Conservation (phyloP, 2,888 invertebrate species). For the Drosophila putrida region DNA sequence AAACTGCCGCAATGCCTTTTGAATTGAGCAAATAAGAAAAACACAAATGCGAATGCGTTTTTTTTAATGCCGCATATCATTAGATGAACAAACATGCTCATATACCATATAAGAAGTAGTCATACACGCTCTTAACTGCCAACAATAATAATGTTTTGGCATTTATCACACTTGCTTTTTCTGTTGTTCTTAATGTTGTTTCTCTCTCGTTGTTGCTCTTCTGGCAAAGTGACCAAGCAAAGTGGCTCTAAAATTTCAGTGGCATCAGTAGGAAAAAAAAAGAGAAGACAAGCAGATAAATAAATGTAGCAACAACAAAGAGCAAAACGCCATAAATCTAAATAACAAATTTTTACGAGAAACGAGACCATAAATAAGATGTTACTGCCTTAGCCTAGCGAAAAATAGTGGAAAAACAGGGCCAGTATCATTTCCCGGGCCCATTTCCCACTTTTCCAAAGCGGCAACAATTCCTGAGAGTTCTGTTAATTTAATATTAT, state of each 20-base stretch:
- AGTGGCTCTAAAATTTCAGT: slow-evolving; percentile 78
- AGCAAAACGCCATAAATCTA: slow-evolving; percentile 77
- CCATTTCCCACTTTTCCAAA: slow-evolving; percentile 18
- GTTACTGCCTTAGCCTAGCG: slow-evolving; percentile 66
- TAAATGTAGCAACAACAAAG: slow-evolving; percentile 78
- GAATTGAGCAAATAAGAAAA: slow-evolving; percentile 46
- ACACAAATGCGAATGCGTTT: slow-evolving; percentile 66
- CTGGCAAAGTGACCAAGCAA: slow-evolving; percentile 70
- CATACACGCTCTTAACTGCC: slow-evolving; percentile 45
- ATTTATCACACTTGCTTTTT: slow-evolving; percentile 70
- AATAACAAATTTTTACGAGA: slow-evolving; percentile 80
- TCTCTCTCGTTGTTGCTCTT: slow-evolving; percentile 22
- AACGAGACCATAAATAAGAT: slow-evolving; percentile 79
- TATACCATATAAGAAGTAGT: slow-evolving; percentile 43
- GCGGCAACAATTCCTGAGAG: slow-evolving; percentile 70
- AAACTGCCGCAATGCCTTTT: neutral
- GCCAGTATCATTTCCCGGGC: slow-evolving; percentile 44
- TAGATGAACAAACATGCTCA: slow-evolving; percentile 55
- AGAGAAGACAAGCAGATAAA: slow-evolving; percentile 61
- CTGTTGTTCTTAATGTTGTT: slow-evolving; percentile 14
- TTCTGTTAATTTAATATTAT: slow-evolving; percentile 82
- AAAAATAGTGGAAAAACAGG: slow-evolving; percentile 50
- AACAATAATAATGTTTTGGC: slow-evolving; percentile 70
- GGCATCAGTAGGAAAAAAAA: slow-evolving; percentile 42
- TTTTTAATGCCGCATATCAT: slow-evolving; percentile 74